These are phyloP conservation scores for Halcyon malimbica DNA, from an alignment of 2,113 vertebrate species.

Conservation along the genomic window DNA sequence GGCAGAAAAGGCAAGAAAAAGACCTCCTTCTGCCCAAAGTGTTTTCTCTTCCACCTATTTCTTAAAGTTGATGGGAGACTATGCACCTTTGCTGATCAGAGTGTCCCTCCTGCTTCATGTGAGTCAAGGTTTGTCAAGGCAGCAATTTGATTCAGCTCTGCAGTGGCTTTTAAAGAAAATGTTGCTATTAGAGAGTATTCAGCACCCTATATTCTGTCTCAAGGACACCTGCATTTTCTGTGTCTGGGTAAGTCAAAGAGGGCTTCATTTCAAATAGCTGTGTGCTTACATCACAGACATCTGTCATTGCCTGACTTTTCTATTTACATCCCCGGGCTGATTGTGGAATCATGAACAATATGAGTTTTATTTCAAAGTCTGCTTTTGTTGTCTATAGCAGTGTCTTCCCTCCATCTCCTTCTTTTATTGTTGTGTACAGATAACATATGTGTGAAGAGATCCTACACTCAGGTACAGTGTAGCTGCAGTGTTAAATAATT, in stretches of 20 bases:
- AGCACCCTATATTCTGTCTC: not conserved
- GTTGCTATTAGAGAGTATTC: not conserved
- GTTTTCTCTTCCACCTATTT: not conserved
- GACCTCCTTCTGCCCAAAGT: not conserved
- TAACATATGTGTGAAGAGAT: constrained; percentile 57
- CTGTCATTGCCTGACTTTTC: constrained; percentile 8
- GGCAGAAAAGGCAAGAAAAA: not conserved
- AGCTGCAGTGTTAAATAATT: constrained; percentile 64
- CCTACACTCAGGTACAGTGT: constrained; percentile 47
- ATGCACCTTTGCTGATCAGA: not conserved
- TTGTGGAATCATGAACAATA: not conserved
- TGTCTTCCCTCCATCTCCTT: not conserved
- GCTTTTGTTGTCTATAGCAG: not conserved
- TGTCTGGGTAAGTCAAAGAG: not conserved
- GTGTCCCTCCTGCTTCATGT: not conserved
- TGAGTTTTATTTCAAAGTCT: constrained; percentile 30
- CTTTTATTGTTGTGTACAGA: constrained; percentile 58
- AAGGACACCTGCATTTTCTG: not conserved
- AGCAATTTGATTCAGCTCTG: not conserved
- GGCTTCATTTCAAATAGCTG: constrained; percentile 11
- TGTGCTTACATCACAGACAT: constrained; percentile 2
- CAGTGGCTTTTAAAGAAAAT: not conserved
- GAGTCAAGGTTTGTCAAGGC: not conserved
- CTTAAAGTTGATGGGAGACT: not conserved
- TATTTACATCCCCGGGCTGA: not conserved